phyloP scores from a whole-genome alignment of 2,113 vertebrate species.

The Shinisaurus crocodilurus region DNA sequence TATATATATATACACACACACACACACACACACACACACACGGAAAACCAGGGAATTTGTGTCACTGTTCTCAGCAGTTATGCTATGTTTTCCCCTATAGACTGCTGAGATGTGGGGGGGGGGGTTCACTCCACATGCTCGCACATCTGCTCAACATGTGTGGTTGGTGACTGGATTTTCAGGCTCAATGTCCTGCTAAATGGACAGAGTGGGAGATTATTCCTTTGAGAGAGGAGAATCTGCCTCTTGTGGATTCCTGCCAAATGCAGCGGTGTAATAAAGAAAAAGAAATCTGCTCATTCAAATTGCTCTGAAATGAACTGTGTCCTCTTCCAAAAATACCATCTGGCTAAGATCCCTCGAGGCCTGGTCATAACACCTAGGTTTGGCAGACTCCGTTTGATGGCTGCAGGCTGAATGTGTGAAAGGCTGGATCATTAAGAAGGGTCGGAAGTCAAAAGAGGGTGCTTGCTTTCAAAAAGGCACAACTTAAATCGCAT shows the following conservation, averaged over 20 bases:
- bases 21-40: not conserved
- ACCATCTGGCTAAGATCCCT: constrained; percentile 79
- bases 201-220: constrained; percentile 82
- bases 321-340: constrained; percentile 84
- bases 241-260: constrained; percentile 80
- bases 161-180: constrained; percentile 76
- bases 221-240: constrained; percentile 81
- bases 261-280: constrained; percentile 80
- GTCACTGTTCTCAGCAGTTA: constrained; percentile 79
- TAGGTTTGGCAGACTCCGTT: constrained; percentile 74
- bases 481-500: constrained; percentile 59
- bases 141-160: constrained; percentile 86
- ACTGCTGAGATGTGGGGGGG: constrained; percentile 78
- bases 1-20: no score
- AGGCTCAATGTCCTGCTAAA: constrained; percentile 82
- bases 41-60: constrained; percentile 67
- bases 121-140: constrained; percentile 79
- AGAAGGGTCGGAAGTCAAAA: constrained; percentile 62
- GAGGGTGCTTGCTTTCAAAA: constrained; percentile 59
- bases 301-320: constrained; percentile 82
- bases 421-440: constrained; percentile 70
- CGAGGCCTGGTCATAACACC: constrained; percentile 75
- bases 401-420: constrained; percentile 74
- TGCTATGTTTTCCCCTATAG: constrained; percentile 78
- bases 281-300: constrained; percentile 79